Base-by-base conservation (phyloP, 2,113 vertebrate species). In the Coptodon rendalli region DNA sequence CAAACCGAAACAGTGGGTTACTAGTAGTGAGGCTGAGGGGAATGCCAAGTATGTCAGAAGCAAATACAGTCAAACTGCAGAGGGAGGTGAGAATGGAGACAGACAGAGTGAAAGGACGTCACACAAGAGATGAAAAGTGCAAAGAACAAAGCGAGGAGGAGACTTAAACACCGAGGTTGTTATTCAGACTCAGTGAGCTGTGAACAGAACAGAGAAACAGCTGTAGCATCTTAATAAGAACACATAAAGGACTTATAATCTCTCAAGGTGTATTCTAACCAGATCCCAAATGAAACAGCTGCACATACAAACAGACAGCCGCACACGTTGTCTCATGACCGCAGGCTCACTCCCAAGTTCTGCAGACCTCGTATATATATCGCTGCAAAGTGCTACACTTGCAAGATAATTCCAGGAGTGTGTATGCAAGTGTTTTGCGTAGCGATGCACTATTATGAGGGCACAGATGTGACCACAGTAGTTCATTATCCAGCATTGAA, bases 1-100 rank as follows among this genome's bases (percentile, higher is more conserved):
- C 4, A 31, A 52, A 19, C 43, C n/a, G 50, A 83, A 87, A 40
- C 78, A 81, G 80, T 83, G 59, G 48, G 93, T 95, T 95, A 87
- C 89, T 89, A 94, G 29, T 80, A 85, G 93, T 88, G 91, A 94
- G 19, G 89, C 80, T 57, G 24, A 36, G 79, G 57, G 86, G 61
- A 82, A 56, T 83, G 68, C 71, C 82, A 91, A 91, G 89, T 81
- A 94, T 90, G 87, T 94, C 71, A 53, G 76, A 56, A 88, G 56
- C 81, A 86, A 94, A 87, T 82, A 79, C 85, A 89, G 86, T 86
- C 80, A 80, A 68, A 50, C 68, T 40, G 61, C 80, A 56, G 81
- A 86, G 71, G n/a, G 73, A 83, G 63, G 48, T 36, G 50, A 40
- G 84, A 76, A 52, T 59, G 40, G 56, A 82, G 54, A 80, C 36